Base-by-base conservation (phyloP, 2,113 vertebrate genomes). In the Eurystomus gularis region DNA sequence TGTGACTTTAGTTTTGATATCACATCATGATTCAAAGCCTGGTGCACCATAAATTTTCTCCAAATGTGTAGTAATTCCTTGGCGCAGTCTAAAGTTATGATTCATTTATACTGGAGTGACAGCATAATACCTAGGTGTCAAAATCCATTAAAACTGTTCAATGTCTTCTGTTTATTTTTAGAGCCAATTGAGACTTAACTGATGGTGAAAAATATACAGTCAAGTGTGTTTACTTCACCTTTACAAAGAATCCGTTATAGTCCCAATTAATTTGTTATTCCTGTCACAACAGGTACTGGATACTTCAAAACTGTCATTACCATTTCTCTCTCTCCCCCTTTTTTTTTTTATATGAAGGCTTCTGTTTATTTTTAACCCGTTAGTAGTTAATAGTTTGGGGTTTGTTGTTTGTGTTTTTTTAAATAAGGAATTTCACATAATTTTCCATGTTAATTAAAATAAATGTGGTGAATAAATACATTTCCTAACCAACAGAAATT, bases 231-330 rank as follows among this genome's bases (percentile, higher is more conserved):
- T 99, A 99, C 99, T 98, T 99, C 99, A 99, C 99, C 99, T 99
- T 99, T 99, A 98, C 98, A 99, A 99, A 98, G 98, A 99, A 99
- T 99, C 99, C 98, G 99, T 99, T 99, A 99, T 98, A 98, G 98
- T 99, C 98, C 99, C 99, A 99, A 99, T 99, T 99, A 99, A 99
- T 99, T 99, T 99, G 99, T 99, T 99, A 99, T 99, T 99, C 99
- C 98, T 99, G 99, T 99, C 99, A 99, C 99, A 99, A 99, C 98
- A 99, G 98, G 98, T 99, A 99, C 98, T 98, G 98, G 99, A 98
- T 98, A 98, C 98, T 99, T 99, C 99, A 99, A 98, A 99, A 98
- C 99, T 99, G 99, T 99, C 99, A 99, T 98, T 97, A 97, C 96
- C 95, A 93, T 98, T 98, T 98, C 98, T 98, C 98, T 98, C 97